Evolutionary conservation across 2,797 vertebrate species (phyloP).

Genomic region (Smutsia temminckii): DNA sequence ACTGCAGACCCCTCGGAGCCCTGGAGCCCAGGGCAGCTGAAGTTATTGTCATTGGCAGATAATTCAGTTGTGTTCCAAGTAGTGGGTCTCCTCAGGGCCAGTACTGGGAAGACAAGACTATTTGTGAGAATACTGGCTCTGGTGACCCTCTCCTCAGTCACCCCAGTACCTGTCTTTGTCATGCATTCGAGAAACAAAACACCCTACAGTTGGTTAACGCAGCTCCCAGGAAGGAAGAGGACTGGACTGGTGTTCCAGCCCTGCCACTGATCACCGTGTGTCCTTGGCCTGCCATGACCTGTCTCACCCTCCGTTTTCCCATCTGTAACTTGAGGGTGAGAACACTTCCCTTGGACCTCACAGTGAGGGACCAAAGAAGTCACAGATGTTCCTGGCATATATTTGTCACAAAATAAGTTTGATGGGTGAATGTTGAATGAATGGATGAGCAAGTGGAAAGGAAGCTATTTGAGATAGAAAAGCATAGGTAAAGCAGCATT

Average conservation of each 20-base stretch:
- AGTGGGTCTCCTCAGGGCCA: too few species aligned
- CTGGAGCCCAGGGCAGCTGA: neutral
- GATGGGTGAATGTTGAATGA: neutral
- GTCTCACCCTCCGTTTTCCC: neutral
- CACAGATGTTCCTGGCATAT: neutral
- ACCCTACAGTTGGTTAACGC: neutral
- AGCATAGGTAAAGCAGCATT: neutral
- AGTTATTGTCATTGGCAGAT: neutral
- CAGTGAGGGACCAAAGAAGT: neutral
- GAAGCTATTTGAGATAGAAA: constrained; percentile 9
- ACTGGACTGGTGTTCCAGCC: neutral
- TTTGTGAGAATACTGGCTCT: neutral
- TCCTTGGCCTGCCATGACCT: neutral
- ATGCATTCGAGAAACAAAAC: neutral
- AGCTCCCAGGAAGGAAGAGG: neutral
- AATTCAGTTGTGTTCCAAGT: neutral
- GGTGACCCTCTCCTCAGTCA: neutral
- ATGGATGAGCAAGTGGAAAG: neutral
- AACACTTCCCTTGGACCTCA: neutral
- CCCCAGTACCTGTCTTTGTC: neutral
- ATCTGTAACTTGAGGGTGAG: neutral
- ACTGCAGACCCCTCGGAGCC: neutral
- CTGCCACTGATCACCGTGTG: too few species aligned
- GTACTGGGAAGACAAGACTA: neutral
- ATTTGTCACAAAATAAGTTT: neutral